phyloP scores from a whole-genome alignment of 2,113 vertebrate species.

The Epinephelus cyanopodus region DNA sequence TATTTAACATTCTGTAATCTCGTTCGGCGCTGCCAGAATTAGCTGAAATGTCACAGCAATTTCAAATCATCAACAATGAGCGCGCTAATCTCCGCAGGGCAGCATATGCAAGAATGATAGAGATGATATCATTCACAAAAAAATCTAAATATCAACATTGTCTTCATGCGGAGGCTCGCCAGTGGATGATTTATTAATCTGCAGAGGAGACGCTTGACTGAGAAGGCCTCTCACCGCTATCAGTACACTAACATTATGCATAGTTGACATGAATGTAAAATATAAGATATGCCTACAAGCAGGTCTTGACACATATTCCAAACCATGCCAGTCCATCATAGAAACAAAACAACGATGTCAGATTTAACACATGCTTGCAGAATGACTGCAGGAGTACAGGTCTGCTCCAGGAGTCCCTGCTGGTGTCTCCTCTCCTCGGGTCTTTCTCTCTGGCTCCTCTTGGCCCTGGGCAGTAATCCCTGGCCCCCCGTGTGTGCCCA shows the following conservation, averaged over 20 bases:
- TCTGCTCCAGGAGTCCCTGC: conserved; percentile 68
- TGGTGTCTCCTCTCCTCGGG: conserved; percentile 66
- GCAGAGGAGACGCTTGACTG: conserved; percentile 7
- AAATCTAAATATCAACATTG: conserved; percentile 21
- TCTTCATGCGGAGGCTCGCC: background rate
- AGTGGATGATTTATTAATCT: conserved; percentile 27
- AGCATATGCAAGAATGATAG: background rate
- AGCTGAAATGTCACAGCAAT: conserved; percentile 18
- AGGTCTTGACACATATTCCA: conserved; percentile 32
- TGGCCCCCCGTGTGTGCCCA: conserved; percentile 76
- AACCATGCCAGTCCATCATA: conserved; percentile 30
- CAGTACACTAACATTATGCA: conserved; percentile 11
- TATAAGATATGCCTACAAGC: conserved; percentile 16
- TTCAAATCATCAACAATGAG: background rate
- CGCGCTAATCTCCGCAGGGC: background rate
- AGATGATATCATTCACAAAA: background rate
- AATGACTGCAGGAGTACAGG: conserved; percentile 45
- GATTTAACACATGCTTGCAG: conserved; percentile 37
- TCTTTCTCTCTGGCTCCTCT: conserved; percentile 72
- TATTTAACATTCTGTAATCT: conserved; percentile 28
- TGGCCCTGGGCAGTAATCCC: conserved; percentile 81
- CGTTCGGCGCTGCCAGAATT: conserved; percentile 18
- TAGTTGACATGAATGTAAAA: conserved; percentile 26
- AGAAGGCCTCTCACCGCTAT: conserved; percentile 5
- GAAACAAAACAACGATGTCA: conserved; percentile 51